Evolutionary conservation across 2,113 vertebrate species (phyloP).

Genomic region (Limanda limanda): DNA sequence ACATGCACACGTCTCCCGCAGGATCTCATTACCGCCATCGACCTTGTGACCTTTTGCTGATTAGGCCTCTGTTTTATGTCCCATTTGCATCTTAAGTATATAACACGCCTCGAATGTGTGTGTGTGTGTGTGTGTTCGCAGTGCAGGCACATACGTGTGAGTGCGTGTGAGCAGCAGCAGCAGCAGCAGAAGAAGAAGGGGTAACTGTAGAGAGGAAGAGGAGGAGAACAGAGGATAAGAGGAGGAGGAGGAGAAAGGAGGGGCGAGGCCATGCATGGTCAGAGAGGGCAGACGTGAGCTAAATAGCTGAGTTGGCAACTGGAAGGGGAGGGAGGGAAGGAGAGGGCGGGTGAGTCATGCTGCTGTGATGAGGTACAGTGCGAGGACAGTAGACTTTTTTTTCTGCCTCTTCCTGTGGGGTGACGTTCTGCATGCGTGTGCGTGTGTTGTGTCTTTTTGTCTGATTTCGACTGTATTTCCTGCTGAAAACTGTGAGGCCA

Average conservation of each 20-base stretch:
- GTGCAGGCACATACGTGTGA: constrained; percentile 9
- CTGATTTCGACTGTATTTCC: neutral
- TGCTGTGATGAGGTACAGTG: constrained; percentile 68
- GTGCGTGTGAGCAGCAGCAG: no score
- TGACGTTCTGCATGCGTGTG: neutral
- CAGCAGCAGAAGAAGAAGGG: neutral
- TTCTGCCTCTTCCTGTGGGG: constrained; percentile 31
- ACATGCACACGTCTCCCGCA: constrained; percentile 28
- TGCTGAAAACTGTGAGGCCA: neutral
- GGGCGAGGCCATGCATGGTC: constrained; percentile 65
- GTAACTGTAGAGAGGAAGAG: constrained; percentile 1
- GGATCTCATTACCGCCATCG: constrained; percentile 71
- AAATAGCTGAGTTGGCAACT: constrained; percentile 78
- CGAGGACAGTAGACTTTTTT: constrained; percentile 65
- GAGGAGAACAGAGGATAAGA: constrained; percentile 21
- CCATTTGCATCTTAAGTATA: constrained; percentile 62
- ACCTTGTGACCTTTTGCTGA: constrained; percentile 66
- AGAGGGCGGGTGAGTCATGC: constrained; percentile 71
- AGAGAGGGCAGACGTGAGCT: constrained; percentile 79
- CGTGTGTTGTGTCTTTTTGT: neutral
- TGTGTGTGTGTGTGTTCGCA: neutral
- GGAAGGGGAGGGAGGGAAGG: constrained; percentile 35
- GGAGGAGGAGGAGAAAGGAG: constrained; percentile 33
- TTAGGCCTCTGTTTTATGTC: constrained; percentile 56
- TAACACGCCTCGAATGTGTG: constrained; percentile 6